Conservation (phyloP, 2,797 vertebrate species). For the Picus viridis region DNA sequence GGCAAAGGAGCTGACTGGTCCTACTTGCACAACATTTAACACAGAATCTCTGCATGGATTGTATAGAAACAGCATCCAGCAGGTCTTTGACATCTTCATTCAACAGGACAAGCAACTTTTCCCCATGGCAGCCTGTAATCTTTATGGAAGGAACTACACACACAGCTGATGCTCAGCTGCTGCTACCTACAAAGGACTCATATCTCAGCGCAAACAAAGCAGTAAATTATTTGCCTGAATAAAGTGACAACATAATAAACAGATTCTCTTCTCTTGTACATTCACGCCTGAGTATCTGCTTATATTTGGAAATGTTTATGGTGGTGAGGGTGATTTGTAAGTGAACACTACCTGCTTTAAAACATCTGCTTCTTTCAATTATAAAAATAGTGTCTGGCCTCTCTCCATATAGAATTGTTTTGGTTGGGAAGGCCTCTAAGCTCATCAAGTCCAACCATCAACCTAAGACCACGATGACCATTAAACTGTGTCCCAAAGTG, state of each 20-base stretch:
- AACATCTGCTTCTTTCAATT: neutral
- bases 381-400: too few species aligned
- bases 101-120: neutral
- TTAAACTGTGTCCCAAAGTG: too few species aligned
- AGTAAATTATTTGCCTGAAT: conserved; percentile 5
- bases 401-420: too few species aligned
- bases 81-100: neutral
- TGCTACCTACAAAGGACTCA: neutral
- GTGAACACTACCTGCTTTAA: neutral
- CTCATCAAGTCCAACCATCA: too few species aligned
- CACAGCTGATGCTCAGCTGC: neutral
- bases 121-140: neutral
- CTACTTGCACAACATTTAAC: neutral
- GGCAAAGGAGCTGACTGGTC: neutral
- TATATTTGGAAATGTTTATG: neutral
- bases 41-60: neutral
- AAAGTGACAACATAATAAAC: neutral
- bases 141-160: neutral
- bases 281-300: neutral
- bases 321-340: conserved; percentile 1
- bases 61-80: neutral
- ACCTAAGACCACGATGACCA: too few species aligned
- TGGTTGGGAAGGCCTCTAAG: too few species aligned
- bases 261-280: neutral
- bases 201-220: conserved; percentile 31